Evolutionary conservation across 2,797 vertebrate species (phyloP), one percentile per base, ranked within the genome.

Genomic region (Peromyscus eremicus): DNA sequence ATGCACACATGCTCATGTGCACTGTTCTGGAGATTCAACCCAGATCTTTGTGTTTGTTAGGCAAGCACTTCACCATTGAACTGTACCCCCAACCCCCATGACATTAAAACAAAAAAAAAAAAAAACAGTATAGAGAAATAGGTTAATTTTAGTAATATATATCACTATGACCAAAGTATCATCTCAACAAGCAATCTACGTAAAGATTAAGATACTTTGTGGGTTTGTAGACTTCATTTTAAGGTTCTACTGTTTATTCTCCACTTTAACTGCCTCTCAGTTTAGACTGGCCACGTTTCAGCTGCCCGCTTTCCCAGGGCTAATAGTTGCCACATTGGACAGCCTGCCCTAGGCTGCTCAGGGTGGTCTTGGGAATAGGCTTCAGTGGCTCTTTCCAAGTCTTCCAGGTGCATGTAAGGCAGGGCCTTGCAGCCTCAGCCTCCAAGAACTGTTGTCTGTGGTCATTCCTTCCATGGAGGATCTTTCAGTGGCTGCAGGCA

Each of bases 381-480:
- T 82, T 40, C 25, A 29, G 71, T 90, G 55, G n/a, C 12, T 12
- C 43, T 77, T 75, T 70, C 88, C 68, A 94, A 70, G 70, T 76
- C 43, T 68, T 80, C 85, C 88, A 52, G 10, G 49, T 52, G 12
- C 49, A 52, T 52, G 83, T 89, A 75, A 27, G 43, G 60, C 89
- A 71, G 46, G 32, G 13, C 62, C 71, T 92, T 57, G 64, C 2
- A 57, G 32, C 23, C 34, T 57, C 11, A 17, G 17, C 66, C 43
- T 94, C 71, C 8, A 86, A 43, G 52, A 71, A 86, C 49, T 43
- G 89, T 82, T 81, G 83, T 52, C 12, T 40, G 64, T 80, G 29
- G 77, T 55, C 34, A 43, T 85, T 77, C 88, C 64, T 94, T 86
- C 68, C 73, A 55, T 76, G 89, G 46, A 81, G 64, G 84, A 80